Conservation (phyloP, 2,113 vertebrate species). For the Vulpes lagopus region DNA sequence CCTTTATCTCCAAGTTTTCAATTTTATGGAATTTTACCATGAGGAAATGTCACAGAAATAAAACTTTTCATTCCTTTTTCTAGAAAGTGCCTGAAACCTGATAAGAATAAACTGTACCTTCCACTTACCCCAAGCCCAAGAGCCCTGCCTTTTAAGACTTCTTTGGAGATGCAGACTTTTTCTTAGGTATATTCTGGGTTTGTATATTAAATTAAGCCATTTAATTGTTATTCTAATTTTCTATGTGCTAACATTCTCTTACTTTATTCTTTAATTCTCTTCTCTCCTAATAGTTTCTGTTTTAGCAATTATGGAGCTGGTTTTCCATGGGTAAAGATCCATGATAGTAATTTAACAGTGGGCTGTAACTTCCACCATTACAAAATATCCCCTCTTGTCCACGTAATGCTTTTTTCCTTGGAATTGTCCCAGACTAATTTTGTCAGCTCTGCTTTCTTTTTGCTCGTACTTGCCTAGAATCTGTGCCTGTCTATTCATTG, state of each 20-base stretch:
- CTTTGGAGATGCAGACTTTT: neutral
- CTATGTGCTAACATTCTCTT: neutral
- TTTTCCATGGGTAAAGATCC: neutral
- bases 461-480: neutral
- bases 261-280: neutral
- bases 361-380: neutral
- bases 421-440: neutral
- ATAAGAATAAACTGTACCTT: neutral
- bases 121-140: neutral
- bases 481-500: neutral
- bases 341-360: neutral
- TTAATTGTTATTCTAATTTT: neutral
- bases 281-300: neutral
- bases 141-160: neutral
- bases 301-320: neutral
- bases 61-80: slow-evolving; percentile 8
- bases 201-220: neutral
- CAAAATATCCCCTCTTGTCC: neutral
- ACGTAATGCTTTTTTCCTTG: neutral
- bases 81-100: neutral
- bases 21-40: slow-evolving; percentile 66
- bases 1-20: slow-evolving; percentile 72
- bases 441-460: neutral
- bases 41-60: slow-evolving; percentile 68
- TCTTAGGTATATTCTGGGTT: neutral